Base-by-base conservation (phyloP, 1,140 invertebrate genomes). In the Hormaphis cornu region DNA sequence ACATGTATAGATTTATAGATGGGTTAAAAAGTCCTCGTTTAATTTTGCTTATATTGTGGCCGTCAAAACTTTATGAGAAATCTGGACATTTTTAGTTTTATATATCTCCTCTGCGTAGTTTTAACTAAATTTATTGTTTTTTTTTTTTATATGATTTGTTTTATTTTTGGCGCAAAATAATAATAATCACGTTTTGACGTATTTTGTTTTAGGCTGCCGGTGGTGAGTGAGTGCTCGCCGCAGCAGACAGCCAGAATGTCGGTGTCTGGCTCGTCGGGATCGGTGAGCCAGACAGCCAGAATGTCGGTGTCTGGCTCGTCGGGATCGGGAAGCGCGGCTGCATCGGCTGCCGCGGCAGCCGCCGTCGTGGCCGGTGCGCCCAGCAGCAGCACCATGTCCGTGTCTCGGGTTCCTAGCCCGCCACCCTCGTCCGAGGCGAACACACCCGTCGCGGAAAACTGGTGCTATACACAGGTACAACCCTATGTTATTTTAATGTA, bases 381-480 rank as follows among this genome's bases (percentile, higher is more conserved):
- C 76, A 79, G 61, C 14, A 66, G 61, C 20, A 66, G 80, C 76
- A 82, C 87, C 81, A 92, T 92, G 90, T 89, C 90, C 81, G 89
- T 93, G 78, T 91, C 89, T 80, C 86, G 91, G 76, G 90, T 93
- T 77, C 90, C 91, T 74, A 91, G 89, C 82, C 91, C 91, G 77
- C 87, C 88, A 75, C 86, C 91, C 75, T 88, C 89, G 77, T 66
- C 61, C n/a, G 91, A 93, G 86, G 89, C 89, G 77, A 91, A 91
- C 82, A 93, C 91, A 76, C 91, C 91, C 75, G 91, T 95, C 71
- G 91, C 91, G 50, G 92, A 95, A 80, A 95, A 94, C 81, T 95
- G 92, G 92, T 95, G 91, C 85, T 94, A 94, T 78, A 95, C 92
- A 77, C 91, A 94, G 88, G 91, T 94, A 81, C 18, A n/a, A 48